These are phyloP conservation scores for Plestiodon gilberti DNA, from an alignment of 2,113 vertebrate species.

Conservation along the genomic window DNA sequence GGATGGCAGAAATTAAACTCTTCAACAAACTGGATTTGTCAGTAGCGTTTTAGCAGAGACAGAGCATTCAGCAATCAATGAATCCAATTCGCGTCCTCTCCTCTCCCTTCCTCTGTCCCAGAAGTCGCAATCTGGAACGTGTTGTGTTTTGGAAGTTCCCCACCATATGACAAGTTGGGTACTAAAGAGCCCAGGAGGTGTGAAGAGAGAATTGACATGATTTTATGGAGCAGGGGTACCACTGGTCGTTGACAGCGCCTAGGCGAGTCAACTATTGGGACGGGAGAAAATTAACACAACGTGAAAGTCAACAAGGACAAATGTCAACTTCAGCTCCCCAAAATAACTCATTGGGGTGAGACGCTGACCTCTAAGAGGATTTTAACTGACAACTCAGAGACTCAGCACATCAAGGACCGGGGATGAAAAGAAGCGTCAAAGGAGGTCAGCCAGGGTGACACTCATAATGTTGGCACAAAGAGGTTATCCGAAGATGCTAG, in stretches of 20 bases:
- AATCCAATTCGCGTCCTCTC: not conserved
- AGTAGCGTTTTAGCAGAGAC: not conserved
- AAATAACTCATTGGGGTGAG: not conserved
- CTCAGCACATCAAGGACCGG: not conserved
- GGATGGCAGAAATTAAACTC: not conserved
- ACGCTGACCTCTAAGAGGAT: not conserved
- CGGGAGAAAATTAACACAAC: not conserved
- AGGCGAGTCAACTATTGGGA: not conserved
- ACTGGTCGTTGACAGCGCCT: not conserved
- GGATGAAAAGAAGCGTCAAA: slow-evolving; percentile 8
- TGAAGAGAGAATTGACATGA: not conserved
- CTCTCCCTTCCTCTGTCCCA: not conserved
- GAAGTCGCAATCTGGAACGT: not conserved
- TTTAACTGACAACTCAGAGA: slow-evolving; percentile 4
- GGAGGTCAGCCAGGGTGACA: not conserved
- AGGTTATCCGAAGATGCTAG: not conserved
- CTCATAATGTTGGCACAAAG: not conserved
- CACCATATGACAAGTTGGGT: not conserved
- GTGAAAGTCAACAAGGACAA: not conserved
- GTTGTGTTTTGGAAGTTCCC: not conserved
- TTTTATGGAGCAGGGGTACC: not conserved
- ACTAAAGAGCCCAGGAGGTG: not conserved
- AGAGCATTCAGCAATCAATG: not conserved
- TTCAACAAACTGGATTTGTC: not conserved
- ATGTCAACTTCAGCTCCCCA: not conserved